Percentiles rank a stretch among this genome's conserved stretches.
Conservation (phyloP, 2,888 invertebrate species). For the Schrankia costaestrigalis region DNA sequence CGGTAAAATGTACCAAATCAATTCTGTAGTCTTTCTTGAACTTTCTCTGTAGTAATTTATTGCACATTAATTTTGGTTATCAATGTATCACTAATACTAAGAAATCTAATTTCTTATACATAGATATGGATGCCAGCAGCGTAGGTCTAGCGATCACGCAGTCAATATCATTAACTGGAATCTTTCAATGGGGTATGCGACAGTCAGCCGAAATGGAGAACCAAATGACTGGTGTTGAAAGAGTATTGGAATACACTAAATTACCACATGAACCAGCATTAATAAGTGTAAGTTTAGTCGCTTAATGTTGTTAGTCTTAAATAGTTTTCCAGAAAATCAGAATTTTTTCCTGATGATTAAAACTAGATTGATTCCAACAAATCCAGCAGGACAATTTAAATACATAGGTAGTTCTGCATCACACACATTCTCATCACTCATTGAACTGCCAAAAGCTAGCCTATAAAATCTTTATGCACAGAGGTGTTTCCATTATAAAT, state of each 20-base stretch:
- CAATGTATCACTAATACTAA: neutral
- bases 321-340: too few species aligned
- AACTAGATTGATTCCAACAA: too few species aligned
- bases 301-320: too few species aligned
- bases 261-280: slow-evolving; percentile 77
- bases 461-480: neutral
- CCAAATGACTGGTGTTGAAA: slow-evolving; percentile 90
- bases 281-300: slow-evolving; percentile 50
- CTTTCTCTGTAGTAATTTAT: too few species aligned
- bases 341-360: too few species aligned
- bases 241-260: slow-evolving; percentile 85
- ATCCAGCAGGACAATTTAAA: too few species aligned
- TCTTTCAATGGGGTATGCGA: slow-evolving; percentile 90
- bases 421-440: too few species aligned
- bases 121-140: slow-evolving; percentile 79
- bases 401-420: too few species aligned
- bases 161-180: slow-evolving; percentile 81
- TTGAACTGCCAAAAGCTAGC: too few species aligned
- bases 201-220: slow-evolving; percentile 93
- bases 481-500: neutral
- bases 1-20: neutral
- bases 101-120: neutral
- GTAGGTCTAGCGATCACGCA: slow-evolving; percentile 85
- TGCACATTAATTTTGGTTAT: too few species aligned
- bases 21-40: neutral